Evolutionary conservation across 2,888 invertebrate genomes (phyloP), one percentile per base, ranked within the genome.

Genomic region (Watsonalla binaria): DNA sequence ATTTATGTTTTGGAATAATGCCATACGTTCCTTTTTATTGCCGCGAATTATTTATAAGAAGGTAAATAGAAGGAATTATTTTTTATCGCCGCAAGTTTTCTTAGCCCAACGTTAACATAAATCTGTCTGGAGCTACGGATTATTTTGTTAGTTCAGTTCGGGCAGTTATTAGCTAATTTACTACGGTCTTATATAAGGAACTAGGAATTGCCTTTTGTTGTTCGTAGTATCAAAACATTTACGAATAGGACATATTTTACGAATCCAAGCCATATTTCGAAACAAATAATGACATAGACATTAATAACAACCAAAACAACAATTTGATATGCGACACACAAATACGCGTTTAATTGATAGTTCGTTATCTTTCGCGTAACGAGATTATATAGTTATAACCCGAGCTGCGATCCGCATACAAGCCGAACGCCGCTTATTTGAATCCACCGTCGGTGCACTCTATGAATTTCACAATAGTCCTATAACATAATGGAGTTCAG

Each of bases 311-410:
- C 63, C 67, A 70, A 70, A 65, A 62, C 62, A 54, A 59, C 55
- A 62, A 72, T 66, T 71, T 72, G 53, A 70, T 68, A 74, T 74
- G 66, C 63, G 52, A 58, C 56, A 60, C 65, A 64, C 71, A 70
- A 68, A 69, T 66, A 59, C 58, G 59, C 57, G 63, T 68, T 73
- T 74, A 76, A 80, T 76, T 75, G 71, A 70, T 76, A 76, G 74
- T 78, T 78, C 74, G 74, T 76, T 77, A 78, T 71, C 70, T 70
- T 73, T 61, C 54, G 53, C 57, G 67, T 63, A 68, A 62, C 58
- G 61, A 66, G 62, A 66, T 76, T 78, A 81, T 78, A 77, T 74
- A 72, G 79, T 77, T 76, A 78, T 72, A 70, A 74, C 62, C 71
- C 59, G 66, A 65, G 65, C 57, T 53, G 65, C 65, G 66, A 62